These are phyloP conservation scores for Orientallactaga sibirica DNA, from an alignment of 2,797 vertebrate species.

Conservation along the genomic window DNA sequence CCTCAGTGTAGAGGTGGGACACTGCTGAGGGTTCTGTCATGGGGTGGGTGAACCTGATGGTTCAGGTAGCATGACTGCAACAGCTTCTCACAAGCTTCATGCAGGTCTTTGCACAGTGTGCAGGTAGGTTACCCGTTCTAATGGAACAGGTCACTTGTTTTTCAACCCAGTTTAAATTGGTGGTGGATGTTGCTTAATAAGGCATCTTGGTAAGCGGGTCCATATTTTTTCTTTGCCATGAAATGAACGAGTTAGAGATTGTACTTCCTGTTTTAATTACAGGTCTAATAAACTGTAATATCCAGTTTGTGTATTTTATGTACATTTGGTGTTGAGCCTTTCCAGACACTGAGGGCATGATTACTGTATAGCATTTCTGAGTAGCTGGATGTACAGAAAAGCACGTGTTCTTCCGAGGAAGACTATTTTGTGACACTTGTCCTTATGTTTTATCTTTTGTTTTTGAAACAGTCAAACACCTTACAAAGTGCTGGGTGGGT, in stretches of 20 bases:
- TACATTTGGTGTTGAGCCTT: slow-evolving; percentile 87
- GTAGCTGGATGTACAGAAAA: slow-evolving; percentile 80
- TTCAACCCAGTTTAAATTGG: slow-evolving; percentile 54
- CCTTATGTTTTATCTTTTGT: slow-evolving; percentile 76
- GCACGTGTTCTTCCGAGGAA: slow-evolving; percentile 72
- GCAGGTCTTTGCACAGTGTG: not conserved
- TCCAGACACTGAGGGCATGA: slow-evolving; percentile 83
- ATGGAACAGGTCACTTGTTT: slow-evolving; percentile 56
- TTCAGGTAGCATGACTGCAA: not conserved
- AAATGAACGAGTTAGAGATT: slow-evolving; percentile 73
- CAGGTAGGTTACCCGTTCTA: not conserved
- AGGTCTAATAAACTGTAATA: slow-evolving; percentile 85
- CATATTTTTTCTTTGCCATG: slow-evolving; percentile 73
- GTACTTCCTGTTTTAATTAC: slow-evolving; percentile 76
- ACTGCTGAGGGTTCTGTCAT: slow-evolving; percentile 32
- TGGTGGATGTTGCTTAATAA: slow-evolving; percentile 2
- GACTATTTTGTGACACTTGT: slow-evolving; percentile 62
- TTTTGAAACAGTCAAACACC: slow-evolving; percentile 78
- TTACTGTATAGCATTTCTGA: slow-evolving; percentile 79
- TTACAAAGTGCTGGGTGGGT: slow-evolving; percentile 75
- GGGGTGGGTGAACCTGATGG: not conserved
- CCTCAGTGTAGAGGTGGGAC: not conserved
- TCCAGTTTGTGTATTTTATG: slow-evolving; percentile 87
- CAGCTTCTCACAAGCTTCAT: not conserved
- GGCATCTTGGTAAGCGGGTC: slow-evolving; percentile 59